Evolutionary conservation across 2,113 vertebrate species (phyloP).

Genomic region (Gracilinanus agilis): DNA sequence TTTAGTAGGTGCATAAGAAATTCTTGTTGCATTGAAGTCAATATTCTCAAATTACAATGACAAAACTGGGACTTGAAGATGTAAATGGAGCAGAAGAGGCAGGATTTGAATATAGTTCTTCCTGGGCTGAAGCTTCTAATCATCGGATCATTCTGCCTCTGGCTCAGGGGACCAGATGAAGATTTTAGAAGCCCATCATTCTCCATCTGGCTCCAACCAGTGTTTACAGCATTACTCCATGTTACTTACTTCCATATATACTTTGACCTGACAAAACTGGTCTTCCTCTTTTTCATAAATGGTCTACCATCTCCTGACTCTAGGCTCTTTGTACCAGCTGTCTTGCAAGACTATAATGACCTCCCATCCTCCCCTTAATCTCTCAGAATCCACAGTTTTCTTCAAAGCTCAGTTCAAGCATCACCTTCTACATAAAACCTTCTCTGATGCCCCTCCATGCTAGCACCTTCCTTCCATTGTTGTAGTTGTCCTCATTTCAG

Average conservation of each 20-base stretch:
- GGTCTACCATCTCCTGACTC: background rate
- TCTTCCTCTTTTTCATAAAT: background rate
- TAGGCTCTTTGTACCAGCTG: background rate
- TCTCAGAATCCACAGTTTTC: background rate
- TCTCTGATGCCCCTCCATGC: background rate
- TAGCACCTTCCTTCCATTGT: background rate
- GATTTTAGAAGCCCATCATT: background rate
- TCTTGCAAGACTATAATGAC: background rate
- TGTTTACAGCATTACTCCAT: background rate
- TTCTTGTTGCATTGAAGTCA: background rate
- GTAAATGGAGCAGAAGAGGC: background rate
- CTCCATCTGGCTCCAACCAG: background rate
- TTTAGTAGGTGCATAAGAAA: background rate
- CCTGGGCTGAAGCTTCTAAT: background rate
- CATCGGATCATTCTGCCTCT: background rate
- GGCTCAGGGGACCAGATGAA: background rate
- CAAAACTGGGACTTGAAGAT: background rate
- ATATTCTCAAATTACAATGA: background rate
- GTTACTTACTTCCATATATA: background rate
- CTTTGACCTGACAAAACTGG: background rate
- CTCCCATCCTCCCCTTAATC: background rate
- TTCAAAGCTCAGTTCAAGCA: background rate
- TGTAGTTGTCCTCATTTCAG: no score
- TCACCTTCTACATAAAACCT: background rate
- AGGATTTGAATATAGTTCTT: background rate